A percentile compares a stretch with the other conserved stretches of the same genome.
Evolutionary conservation across 2,113 vertebrate species (phyloP).

Genomic region (Hippopotamus amphibius): DNA sequence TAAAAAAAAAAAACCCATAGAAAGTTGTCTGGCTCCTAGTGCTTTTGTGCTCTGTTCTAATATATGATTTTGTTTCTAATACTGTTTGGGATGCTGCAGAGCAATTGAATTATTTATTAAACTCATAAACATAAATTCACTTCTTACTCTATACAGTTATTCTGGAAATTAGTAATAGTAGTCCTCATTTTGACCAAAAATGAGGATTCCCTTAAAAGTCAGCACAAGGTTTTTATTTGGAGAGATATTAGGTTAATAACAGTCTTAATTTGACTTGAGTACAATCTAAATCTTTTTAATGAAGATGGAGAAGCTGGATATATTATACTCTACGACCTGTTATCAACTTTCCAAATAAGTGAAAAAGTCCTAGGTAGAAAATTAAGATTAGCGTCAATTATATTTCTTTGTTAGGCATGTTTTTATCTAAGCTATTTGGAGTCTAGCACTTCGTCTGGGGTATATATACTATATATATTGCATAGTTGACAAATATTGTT

Average conservation of each 20-base stretch:
- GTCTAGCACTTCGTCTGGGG: background rate
- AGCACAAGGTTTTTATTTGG: background rate
- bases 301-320: background rate
- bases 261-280: constrained; percentile 17
- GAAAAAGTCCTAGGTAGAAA: background rate
- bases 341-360: constrained; percentile 27
- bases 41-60: background rate
- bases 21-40: background rate
- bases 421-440: constrained; percentile 57
- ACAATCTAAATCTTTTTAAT: constrained; percentile 39
- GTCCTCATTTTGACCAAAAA: constrained; percentile 25
- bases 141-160: background rate
- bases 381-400: background rate
- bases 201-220: constrained; percentile 2
- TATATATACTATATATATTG: background rate
- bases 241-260: background rate
- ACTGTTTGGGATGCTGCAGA: background rate
- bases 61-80: background rate
- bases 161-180: background rate
- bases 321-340: constrained; percentile 8
- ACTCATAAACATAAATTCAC: background rate
- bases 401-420: background rate
- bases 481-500: background rate
- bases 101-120: background rate
- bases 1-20: background rate